phyloP scores from a whole-genome alignment of 2,797 vertebrate genomes.

The Tapirus indicus region DNA sequence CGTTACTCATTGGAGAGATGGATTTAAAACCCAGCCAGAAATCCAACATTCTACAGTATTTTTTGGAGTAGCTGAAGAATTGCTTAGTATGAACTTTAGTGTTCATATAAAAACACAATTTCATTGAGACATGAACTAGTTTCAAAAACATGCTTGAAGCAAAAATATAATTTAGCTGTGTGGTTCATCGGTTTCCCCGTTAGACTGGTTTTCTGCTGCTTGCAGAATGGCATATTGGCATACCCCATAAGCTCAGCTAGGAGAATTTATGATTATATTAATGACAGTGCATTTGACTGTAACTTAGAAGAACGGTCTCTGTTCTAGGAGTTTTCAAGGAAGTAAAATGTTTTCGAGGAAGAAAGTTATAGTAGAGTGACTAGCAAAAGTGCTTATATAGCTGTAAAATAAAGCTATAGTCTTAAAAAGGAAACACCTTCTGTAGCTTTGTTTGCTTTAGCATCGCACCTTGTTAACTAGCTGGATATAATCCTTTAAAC shows the following conservation, averaged over 20 bases:
- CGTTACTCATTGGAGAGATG: constrained; percentile 18
- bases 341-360: constrained; percentile 22
- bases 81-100: constrained; percentile 40
- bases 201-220: constrained; percentile 51
- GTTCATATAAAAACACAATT: constrained; percentile 50
- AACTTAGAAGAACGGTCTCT: not conserved
- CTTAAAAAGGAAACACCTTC: not conserved
- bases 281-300: not conserved
- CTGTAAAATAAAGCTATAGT: constrained; percentile 11
- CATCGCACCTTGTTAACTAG: not conserved
- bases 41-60: constrained; percentile 33
- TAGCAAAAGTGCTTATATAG: not conserved
- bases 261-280: constrained; percentile 9
- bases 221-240: not conserved
- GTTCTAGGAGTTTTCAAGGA: constrained; percentile 50
- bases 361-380: constrained; percentile 18
- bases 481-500: not conserved
- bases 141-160: constrained; percentile 70
- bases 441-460: not conserved
- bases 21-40: constrained; percentile 59
- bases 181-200: not conserved
- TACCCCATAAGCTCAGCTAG: not conserved
- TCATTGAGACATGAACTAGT: constrained; percentile 55
- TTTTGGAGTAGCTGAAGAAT: constrained; percentile 55
- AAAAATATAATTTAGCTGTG: constrained; percentile 36